These are phyloP conservation scores for Chondrosia reniformis DNA, from an alignment of 37 sponge, comb jelly and placozoan species.

Conservation along the genomic window DNA sequence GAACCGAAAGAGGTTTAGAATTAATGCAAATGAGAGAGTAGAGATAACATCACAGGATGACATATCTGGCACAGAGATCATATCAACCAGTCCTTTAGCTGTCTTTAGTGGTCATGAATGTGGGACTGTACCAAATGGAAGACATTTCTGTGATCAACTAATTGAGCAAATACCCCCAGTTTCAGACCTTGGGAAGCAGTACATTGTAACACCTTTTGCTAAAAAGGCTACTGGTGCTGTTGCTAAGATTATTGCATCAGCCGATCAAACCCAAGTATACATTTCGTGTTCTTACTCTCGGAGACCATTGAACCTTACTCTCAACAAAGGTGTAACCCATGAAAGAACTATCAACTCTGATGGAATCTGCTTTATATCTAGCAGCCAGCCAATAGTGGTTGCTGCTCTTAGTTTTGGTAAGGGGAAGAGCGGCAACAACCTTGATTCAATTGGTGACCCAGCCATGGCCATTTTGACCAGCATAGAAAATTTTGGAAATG, in stretches of 20 bases:
- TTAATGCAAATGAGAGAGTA: not conserved
- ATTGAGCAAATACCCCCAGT: conserved; percentile 3
- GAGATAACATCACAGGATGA: not conserved
- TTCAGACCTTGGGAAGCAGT: not conserved
- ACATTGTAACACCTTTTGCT: not conserved
- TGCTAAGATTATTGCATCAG: not conserved
- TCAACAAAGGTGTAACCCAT: not conserved
- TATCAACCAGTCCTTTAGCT: not conserved
- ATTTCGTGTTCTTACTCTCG: not conserved
- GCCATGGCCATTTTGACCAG: not conserved
- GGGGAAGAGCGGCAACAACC: not conserved
- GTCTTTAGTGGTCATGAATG: not conserved
- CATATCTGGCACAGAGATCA: not conserved
- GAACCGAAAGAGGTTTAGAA: not conserved
- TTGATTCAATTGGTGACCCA: not conserved
- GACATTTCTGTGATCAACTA: not conserved
- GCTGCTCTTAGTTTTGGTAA: not conserved
- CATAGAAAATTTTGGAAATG: not conserved
- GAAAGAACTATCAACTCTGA: not conserved
- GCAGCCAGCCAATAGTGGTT: not conserved
- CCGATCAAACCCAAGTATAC: not conserved
- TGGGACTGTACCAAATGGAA: not conserved
- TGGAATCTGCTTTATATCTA: not conserved
- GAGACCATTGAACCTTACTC: not conserved
- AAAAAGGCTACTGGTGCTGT: not conserved